phyloP scores from a whole-genome alignment of 2,888 invertebrate species.

The Busseola fusca region DNA sequence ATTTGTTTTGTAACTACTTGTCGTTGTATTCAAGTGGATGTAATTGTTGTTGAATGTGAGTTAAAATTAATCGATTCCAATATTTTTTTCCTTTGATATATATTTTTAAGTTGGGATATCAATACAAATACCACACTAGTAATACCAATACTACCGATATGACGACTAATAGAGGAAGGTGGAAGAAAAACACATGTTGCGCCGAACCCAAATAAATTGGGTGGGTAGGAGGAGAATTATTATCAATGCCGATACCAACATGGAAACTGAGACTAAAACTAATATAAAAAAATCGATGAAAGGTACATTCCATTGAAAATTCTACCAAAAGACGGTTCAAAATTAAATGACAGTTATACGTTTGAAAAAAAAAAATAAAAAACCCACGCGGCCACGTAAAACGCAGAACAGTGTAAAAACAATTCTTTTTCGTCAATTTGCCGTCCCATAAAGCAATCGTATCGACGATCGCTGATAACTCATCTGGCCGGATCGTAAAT shows the following conservation, averaged over 20 bases:
- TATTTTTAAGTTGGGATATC: background rate
- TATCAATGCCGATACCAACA: background rate
- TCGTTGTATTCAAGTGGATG: constrained; percentile 30
- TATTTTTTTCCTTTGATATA: background rate
- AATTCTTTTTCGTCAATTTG: constrained; percentile 56
- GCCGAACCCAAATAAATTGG: too few species aligned
- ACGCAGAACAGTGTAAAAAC: constrained; percentile 60
- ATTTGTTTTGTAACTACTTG: constrained; percentile 66
- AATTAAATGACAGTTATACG: background rate
- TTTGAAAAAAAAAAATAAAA: constrained; percentile 12
- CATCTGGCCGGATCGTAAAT: constrained; percentile 82
- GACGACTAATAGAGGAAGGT: too few species aligned
- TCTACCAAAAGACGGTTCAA: background rate
- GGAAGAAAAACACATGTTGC: too few species aligned
- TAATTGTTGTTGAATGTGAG: constrained; percentile 8
- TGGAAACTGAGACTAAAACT: background rate
- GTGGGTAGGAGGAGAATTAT: too few species aligned
- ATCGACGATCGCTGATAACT: constrained; percentile 77
- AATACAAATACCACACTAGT: background rate
- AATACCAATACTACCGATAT: too few species aligned
- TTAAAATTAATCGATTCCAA: background rate
- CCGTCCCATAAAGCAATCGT: constrained; percentile 70
- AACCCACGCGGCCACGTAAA: constrained; percentile 15
- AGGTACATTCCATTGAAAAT: background rate
- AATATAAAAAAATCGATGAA: background rate